These are phyloP conservation scores for Antitype chi DNA, from an alignment of 2,888 invertebrate species.

Conservation along the genomic window DNA sequence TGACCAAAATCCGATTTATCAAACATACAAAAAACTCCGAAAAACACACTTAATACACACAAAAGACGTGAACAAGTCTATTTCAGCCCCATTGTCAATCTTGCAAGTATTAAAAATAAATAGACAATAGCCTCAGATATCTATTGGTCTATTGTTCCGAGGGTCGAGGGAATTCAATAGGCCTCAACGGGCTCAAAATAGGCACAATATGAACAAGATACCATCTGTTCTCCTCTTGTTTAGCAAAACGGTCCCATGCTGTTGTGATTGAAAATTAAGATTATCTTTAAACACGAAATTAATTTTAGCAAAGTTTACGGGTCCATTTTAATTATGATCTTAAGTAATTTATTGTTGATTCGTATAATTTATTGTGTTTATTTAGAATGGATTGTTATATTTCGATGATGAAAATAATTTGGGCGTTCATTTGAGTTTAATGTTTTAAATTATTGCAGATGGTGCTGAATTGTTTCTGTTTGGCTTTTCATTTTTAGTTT, in stretches of 20 bases:
- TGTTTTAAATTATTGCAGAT: slow-evolving; percentile 40
- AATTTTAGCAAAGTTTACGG: slow-evolving; percentile 45
- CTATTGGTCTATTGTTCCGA: slow-evolving; percentile 58
- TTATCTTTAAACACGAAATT: slow-evolving; percentile 52
- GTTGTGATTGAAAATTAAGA: slow-evolving; percentile 53
- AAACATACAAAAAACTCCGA: neutral
- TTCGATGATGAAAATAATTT: slow-evolving; percentile 46
- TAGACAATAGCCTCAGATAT: slow-evolving; percentile 55
- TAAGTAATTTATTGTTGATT: slow-evolving; percentile 58
- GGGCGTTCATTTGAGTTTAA: slow-evolving; percentile 38
- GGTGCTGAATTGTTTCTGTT: slow-evolving; percentile 15
- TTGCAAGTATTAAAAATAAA: slow-evolving; percentile 52
- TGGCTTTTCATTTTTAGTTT: neutral
- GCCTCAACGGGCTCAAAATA: slow-evolving; percentile 56
- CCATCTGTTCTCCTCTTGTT: slow-evolving; percentile 54
- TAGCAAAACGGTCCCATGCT: slow-evolving; percentile 21
- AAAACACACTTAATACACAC: slow-evolving; percentile 6
- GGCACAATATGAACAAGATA: slow-evolving; percentile 59
- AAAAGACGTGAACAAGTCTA: slow-evolving; percentile 32
- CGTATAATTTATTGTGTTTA: slow-evolving; percentile 60
- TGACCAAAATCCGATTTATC: neutral
- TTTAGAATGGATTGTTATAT: slow-evolving; percentile 41
- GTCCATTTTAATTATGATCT: slow-evolving; percentile 58
- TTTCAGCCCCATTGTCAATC: slow-evolving; percentile 56
- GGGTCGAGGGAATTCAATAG: slow-evolving; percentile 56